Evolutionary conservation across 2,113 vertebrate species (phyloP).

Genomic region (Callionymus lyra): DNA sequence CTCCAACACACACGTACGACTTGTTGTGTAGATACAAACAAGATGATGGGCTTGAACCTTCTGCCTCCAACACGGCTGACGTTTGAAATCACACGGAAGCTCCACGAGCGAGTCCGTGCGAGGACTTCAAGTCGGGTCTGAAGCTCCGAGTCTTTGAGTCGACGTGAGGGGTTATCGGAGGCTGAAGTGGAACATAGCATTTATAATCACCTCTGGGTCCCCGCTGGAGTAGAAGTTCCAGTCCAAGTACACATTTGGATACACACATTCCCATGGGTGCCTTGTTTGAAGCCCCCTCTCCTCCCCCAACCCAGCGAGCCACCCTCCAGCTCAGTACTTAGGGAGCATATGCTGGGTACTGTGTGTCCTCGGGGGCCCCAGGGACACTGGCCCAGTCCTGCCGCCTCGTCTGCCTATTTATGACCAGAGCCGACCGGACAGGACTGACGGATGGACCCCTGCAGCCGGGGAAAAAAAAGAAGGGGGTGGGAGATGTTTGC

Average conservation of each 20-base stretch:
- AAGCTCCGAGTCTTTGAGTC: too few relatives aligned
- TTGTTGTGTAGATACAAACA: too few relatives aligned
- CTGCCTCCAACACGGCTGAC: too few relatives aligned
- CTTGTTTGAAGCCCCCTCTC: slow-evolving; percentile 21
- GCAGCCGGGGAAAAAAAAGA: slow-evolving; percentile 29
- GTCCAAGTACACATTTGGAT: slow-evolving; percentile 10
- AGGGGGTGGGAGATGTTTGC: slow-evolving; percentile 4
- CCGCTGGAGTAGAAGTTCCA: slow-evolving; percentile 6
- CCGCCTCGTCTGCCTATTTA: slow-evolving; percentile 43
- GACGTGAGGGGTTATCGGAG: too few relatives aligned
- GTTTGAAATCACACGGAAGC: too few relatives aligned
- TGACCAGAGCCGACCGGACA: slow-evolving; percentile 56
- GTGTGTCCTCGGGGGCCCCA: slow-evolving; percentile 34
- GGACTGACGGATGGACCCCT: slow-evolving; percentile 51
- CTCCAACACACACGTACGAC: too few relatives aligned
- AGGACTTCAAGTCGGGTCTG: too few relatives aligned
- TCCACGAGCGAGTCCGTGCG: too few relatives aligned
- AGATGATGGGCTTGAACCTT: too few relatives aligned
- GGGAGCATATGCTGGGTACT: slow-evolving; percentile 61
- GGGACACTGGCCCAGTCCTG: slow-evolving; percentile 34
- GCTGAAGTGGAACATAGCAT: background rate
- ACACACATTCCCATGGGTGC: slow-evolving; percentile 36
- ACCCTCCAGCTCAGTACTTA: slow-evolving; percentile 54
- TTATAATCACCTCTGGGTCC: slow-evolving; percentile 2
- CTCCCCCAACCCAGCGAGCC: slow-evolving; percentile 20